phyloP scores from a whole-genome alignment of 2,888 invertebrate genomes.

The Drosophila colorata region DNA sequence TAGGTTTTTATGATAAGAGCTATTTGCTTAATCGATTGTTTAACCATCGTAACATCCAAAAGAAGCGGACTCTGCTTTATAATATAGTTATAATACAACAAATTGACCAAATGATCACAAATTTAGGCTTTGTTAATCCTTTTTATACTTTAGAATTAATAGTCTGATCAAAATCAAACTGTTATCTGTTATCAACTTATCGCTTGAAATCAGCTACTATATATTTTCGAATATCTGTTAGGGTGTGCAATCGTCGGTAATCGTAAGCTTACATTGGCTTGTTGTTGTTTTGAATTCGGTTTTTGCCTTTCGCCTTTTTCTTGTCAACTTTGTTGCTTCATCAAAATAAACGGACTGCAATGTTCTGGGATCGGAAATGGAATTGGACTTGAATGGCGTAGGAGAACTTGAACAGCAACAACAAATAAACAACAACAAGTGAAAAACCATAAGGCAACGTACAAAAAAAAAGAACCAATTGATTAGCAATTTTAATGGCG shows the following conservation, averaged over 20 bases:
- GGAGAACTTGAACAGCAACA: not conserved
- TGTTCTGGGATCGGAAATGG: conserved; percentile 24
- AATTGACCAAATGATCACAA: too few relatives aligned
- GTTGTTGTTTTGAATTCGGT: conserved; percentile 6
- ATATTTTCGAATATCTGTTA: not conserved
- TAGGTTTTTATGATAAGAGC: too few relatives aligned
- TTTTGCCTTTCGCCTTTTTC: conserved; percentile 7
- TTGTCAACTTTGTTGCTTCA: conserved; percentile 52
- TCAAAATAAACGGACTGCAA: conserved; percentile 61
- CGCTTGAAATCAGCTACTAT: too few relatives aligned
- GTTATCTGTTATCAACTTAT: too few relatives aligned
- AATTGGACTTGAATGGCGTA: not conserved
- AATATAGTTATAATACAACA: too few relatives aligned
- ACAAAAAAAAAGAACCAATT: conserved; percentile 42
- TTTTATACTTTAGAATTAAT: too few relatives aligned
- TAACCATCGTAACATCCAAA: too few relatives aligned
- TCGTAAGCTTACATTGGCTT: not conserved
- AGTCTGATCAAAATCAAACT: too few relatives aligned
- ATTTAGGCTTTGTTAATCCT: too few relatives aligned
- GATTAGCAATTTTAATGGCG: conserved; percentile 65
- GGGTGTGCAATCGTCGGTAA: conserved; percentile 2
- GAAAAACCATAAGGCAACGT: conserved; percentile 1
- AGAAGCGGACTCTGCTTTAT: too few relatives aligned
- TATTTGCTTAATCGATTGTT: too few relatives aligned
- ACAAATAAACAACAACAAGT: conserved; percentile 5